Percentiles rank a stretch among this genome's conserved stretches.
These are phyloP conservation scores for Acipenser transmontanus DNA, from an alignment of 2,797 vertebrate genomes.

Conservation along the genomic window DNA sequence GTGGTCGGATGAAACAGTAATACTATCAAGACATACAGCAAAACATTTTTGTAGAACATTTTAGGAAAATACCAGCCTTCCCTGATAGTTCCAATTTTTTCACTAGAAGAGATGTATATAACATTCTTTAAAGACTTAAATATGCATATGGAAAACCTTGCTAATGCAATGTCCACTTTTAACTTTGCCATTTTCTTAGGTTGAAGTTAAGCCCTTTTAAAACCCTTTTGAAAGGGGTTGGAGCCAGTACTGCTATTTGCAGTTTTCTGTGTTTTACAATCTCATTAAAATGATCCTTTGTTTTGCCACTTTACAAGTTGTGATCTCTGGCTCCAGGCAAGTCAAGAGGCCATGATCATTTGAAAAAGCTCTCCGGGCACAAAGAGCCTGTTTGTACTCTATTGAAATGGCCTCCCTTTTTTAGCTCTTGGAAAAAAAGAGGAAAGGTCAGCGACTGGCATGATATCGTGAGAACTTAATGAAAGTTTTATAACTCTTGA, in stretches of 20 bases:
- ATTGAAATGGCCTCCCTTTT: conserved; percentile 45
- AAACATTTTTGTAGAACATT: no score
- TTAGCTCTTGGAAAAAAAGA: conserved; percentile 31
- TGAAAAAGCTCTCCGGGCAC: conserved; percentile 66
- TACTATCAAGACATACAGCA: no score
- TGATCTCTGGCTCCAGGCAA: conserved; percentile 76
- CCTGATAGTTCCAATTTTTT: no score
- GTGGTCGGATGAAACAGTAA: no score
- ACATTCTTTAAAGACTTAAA: no score
- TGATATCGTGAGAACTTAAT: conserved; percentile 83
- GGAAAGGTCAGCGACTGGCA: conserved; percentile 59
- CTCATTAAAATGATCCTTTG: conserved; percentile 74
- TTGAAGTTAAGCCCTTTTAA: conserved; percentile 62
- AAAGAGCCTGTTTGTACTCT: conserved; percentile 66
- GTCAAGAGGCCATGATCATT: conserved; percentile 74
- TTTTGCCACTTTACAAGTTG: conserved; percentile 75
- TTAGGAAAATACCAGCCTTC: no score
- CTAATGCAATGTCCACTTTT: conserved; percentile 38
- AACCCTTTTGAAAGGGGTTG: conserved; percentile 66
- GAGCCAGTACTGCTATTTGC: conserved; percentile 55
- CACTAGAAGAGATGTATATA: no score
- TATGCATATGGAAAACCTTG: not conserved
- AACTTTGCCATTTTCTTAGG: conserved; percentile 36
- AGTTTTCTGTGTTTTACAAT: conserved; percentile 66
- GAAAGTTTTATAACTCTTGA: conserved; percentile 83